These are phyloP conservation scores for Drosophila kambysellisi DNA, from an alignment of 2,888 invertebrate genomes.

Conservation along the genomic window DNA sequence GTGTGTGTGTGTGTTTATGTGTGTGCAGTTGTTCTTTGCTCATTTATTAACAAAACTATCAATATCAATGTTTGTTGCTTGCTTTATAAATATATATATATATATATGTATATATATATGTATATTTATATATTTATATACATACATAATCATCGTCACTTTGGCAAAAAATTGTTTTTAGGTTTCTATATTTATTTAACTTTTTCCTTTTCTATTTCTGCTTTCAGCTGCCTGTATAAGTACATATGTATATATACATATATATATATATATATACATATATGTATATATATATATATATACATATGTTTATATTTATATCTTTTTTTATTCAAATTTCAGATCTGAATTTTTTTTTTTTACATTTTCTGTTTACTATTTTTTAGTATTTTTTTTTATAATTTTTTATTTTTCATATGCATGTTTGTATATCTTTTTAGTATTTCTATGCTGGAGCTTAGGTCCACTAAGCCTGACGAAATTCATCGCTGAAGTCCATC, in stretches of 20 bases:
- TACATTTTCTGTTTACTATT: constrained; percentile 66
- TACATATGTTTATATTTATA: constrained; percentile 65
- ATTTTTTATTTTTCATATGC: constrained; percentile 34
- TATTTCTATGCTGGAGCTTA: constrained; percentile 42
- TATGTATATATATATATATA: constrained; percentile 32
- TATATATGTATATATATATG: constrained; percentile 51
- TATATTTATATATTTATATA: constrained; percentile 38
- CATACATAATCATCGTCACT: constrained; percentile 53
- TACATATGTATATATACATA: constrained; percentile 43
- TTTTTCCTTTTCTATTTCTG: constrained; percentile 46
- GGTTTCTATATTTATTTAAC: constrained; percentile 26
- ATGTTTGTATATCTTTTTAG: constrained; percentile 42
- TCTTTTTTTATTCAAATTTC: constrained; percentile 66
- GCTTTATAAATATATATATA: constrained; percentile 56
- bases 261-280: constrained; percentile 51
- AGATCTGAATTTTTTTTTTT: constrained; percentile 70
- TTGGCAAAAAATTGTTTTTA: constrained; percentile 53
- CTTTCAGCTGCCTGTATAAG: constrained; percentile 64
- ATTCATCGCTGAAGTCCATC: constrained; percentile 53
- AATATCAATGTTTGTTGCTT: constrained; percentile 73
- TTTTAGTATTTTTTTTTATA: constrained; percentile 37
- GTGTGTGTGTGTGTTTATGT: constrained; percentile 48
- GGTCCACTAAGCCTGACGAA: constrained; percentile 40
- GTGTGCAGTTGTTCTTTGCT: constrained; percentile 49
- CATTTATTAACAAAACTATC: constrained; percentile 72